These are phyloP conservation scores for Calephelis nemesis DNA, from an alignment of 1,140 invertebrate genomes.

Conservation along the genomic window DNA sequence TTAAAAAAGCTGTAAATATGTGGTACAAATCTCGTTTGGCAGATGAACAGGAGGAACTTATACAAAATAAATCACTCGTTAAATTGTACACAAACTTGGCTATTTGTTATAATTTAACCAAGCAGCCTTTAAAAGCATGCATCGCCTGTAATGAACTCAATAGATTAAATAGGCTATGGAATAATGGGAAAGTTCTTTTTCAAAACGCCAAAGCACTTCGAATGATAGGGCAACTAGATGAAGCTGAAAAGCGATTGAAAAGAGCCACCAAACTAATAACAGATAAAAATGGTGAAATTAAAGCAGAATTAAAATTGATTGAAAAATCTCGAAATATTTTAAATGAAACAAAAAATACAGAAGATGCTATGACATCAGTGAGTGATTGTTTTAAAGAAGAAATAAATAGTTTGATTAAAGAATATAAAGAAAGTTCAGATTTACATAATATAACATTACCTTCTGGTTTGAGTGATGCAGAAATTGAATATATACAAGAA, in stretches of 20 bases:
- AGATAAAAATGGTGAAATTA: constrained; percentile 43
- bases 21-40: constrained; percentile 75
- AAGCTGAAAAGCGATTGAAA: constrained; percentile 57
- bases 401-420: constrained; percentile 55
- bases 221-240: constrained; percentile 76
- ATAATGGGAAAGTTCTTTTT: constrained; percentile 80
- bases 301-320: constrained; percentile 48
- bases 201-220: constrained; percentile 81
- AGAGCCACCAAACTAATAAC: constrained; percentile 50
- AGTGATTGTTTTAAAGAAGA: constrained; percentile 62
- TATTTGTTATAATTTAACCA: constrained; percentile 83
- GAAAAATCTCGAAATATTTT: constrained; percentile 39
- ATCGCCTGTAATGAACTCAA: constrained; percentile 79
- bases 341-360: constrained; percentile 38
- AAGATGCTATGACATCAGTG: constrained; percentile 30
- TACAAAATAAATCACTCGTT: constrained; percentile 80
- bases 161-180: constrained; percentile 70
- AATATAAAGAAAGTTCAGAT: constrained; percentile 60
- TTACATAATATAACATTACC: constrained; percentile 54
- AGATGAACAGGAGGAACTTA: constrained; percentile 81
- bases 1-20: constrained; percentile 55
- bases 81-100: constrained; percentile 85
- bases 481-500: constrained; percentile 61
- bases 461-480: constrained; percentile 44
- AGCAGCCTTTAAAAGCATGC: constrained; percentile 80